Percentiles rank a stretch among this genome's conserved stretches.
Conservation (phyloP, 2,888 invertebrate genomes). For the Drymonia ruficornis region DNA sequence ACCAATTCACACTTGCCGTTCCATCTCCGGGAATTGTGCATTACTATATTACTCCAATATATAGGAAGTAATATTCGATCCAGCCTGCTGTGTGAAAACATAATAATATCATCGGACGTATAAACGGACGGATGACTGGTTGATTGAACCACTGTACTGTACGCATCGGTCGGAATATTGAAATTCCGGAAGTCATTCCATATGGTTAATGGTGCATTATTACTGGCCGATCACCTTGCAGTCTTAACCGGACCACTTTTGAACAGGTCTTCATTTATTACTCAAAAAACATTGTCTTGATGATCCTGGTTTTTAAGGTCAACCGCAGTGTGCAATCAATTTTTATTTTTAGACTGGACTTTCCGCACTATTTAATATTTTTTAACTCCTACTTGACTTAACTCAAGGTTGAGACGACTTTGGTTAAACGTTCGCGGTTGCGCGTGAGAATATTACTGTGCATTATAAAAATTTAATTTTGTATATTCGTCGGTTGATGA, state of each 20-base stretch:
- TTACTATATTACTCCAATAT: constrained; percentile 21
- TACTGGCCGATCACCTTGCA: constrained; percentile 61
- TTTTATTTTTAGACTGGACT: constrained; percentile 29
- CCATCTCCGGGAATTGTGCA: constrained; percentile 26
- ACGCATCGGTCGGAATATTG: constrained; percentile 23
- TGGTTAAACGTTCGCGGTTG: constrained; percentile 54
- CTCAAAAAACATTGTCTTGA: constrained; percentile 46
- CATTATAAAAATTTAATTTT: constrained; percentile 65
- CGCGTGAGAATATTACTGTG: constrained; percentile 67
- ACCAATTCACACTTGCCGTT: constrained; percentile 40
- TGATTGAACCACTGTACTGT: constrained; percentile 23
- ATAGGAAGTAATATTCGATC: constrained; percentile 8
- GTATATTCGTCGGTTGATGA: constrained; percentile 66
- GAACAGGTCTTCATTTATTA: constrained; percentile 44
- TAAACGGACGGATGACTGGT: background rate
- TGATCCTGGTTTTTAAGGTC: constrained; percentile 56
- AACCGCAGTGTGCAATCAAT: constrained; percentile 29
- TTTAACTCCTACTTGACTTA: constrained; percentile 30
- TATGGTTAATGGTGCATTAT: constrained; percentile 31
- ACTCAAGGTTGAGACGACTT: constrained; percentile 53
- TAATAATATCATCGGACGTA: background rate
- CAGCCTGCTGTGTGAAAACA: background rate
- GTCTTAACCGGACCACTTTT: constrained; percentile 58
- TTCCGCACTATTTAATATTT: constrained; percentile 34
- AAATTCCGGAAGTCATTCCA: constrained; percentile 52